Conservation (phyloP, 92 coral and sea anemone species). For the Scolanthus callimorphus region DNA sequence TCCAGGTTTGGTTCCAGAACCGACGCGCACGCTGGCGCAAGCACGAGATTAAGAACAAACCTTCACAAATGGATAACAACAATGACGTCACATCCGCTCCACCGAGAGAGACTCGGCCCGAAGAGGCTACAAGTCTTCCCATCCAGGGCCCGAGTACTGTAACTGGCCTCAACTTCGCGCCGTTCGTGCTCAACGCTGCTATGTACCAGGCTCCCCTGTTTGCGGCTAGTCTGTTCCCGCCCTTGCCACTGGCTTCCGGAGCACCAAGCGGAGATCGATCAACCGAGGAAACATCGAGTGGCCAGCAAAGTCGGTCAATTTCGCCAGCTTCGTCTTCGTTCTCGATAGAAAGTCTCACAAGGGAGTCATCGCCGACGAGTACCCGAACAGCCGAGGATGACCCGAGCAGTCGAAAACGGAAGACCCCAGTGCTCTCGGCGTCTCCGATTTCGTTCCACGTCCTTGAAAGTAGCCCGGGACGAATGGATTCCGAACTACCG, state of each 20-base stretch:
- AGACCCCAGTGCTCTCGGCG: background rate
- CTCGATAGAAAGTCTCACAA: no score
- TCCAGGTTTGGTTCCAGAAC: slow-evolving; percentile 88
- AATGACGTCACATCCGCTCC: background rate
- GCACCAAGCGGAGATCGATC: background rate
- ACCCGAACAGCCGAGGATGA: no score
- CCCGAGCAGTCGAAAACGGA: no score
- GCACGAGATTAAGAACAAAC: slow-evolving; percentile 71
- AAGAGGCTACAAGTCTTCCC: no score
- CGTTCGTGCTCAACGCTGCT: background rate
- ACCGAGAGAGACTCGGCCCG: slow-evolving; percentile 1
- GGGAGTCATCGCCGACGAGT: no score
- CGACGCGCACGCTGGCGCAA: slow-evolving; percentile 85
- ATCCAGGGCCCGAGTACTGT: no score
- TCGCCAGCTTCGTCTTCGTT: background rate
- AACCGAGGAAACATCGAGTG: background rate
- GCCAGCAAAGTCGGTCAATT: background rate
- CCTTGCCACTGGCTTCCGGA: background rate
- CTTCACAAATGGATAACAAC: slow-evolving; percentile 23
- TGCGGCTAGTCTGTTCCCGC: background rate
- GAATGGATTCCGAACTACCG: no score
- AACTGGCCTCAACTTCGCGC: background rate
- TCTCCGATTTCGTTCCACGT: background rate
- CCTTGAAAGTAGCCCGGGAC: background rate
- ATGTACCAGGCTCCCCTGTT: no score